Base-by-base conservation (phyloP, 2,888 invertebrate species). In the Agrilus biguttatus region DNA sequence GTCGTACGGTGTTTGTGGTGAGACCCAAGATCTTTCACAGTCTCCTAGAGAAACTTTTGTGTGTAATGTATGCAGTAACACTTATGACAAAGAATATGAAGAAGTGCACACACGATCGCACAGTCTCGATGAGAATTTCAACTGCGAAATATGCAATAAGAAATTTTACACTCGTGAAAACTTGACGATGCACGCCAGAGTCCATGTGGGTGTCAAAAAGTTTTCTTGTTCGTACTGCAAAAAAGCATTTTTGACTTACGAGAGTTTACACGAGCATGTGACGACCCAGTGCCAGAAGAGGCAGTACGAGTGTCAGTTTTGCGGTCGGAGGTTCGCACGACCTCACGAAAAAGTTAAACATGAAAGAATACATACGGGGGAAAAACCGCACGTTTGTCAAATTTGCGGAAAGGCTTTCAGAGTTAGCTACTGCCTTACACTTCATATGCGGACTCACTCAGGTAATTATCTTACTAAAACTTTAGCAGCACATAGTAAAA, bases 291-390 rank as follows among this genome's bases (percentile, higher is more conserved):
- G 62, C 42, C 58, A 61, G 34, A 56, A 65, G 42, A 62, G 71
- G 13, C 77, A 76, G 2, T 85, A 83, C 60, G 73, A 72, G 39
- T 86, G 86, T 54, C 71, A 77, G 45, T 84, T 78, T 57, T 86
- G 86, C 54, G 77, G 75, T 0, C 71, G 82, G 42, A 70, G 78
- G 47, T 86, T 86, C 54, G 70, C 76, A 2, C 69, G 83, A 36
- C 84, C 86, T 0, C 83, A 83, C 53, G 85, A 86, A 54, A 85
- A 85, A 62, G 85, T 86, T 1, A 85, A 85, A 61, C 86, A 86
- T 54, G 86, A 86, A 62, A 70, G 86, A n/a, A 80, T 85, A 55
- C 86, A 86, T 53, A 86, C 86, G 1, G 78, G 78, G 1, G 84
- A 84, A 56, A 84, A 84, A 54, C 86, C 86, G 0, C 81, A 85